These are phyloP conservation scores for Papilio gigon DNA, from an alignment of 2,888 invertebrate genomes.

Conservation along the genomic window DNA sequence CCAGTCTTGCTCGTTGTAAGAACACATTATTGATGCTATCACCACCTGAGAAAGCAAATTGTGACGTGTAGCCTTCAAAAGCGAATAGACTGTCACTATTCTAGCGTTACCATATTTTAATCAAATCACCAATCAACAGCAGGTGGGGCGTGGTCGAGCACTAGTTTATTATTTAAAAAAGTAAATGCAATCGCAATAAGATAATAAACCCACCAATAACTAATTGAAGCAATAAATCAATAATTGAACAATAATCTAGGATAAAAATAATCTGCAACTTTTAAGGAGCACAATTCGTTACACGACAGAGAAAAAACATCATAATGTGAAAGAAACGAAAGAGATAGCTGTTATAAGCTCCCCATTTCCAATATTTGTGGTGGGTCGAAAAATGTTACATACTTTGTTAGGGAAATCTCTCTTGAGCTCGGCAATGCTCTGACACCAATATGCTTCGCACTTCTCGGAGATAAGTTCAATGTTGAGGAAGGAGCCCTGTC, in stretches of 20 bases:
- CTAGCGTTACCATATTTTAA: too few relatives aligned
- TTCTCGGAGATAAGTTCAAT: constrained; percentile 99
- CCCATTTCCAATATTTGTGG: background rate
- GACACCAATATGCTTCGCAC: constrained; percentile 95
- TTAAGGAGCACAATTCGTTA: background rate
- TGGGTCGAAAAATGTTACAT: constrained; percentile 36
- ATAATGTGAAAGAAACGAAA: background rate
- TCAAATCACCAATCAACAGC: too few relatives aligned
- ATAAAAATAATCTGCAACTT: background rate
- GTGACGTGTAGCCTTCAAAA: too few relatives aligned
- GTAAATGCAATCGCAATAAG: too few relatives aligned
- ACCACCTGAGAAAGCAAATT: constrained; percentile 84
- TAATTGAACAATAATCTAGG: background rate
- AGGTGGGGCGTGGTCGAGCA: too few relatives aligned
- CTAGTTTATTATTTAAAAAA: too few relatives aligned
- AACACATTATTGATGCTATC: constrained; percentile 98
- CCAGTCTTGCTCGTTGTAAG: constrained; percentile 95
- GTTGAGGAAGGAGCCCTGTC: constrained; percentile 98
- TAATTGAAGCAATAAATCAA: background rate
- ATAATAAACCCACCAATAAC: background rate
- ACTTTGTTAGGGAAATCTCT: constrained; percentile 94
- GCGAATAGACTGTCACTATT: too few relatives aligned
- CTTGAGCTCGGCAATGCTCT: constrained; percentile 93
- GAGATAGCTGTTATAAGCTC: background rate
- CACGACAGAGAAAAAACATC: background rate